phyloP scores from a whole-genome alignment of 2,113 vertebrate species.

The Regulus satrapa region DNA sequence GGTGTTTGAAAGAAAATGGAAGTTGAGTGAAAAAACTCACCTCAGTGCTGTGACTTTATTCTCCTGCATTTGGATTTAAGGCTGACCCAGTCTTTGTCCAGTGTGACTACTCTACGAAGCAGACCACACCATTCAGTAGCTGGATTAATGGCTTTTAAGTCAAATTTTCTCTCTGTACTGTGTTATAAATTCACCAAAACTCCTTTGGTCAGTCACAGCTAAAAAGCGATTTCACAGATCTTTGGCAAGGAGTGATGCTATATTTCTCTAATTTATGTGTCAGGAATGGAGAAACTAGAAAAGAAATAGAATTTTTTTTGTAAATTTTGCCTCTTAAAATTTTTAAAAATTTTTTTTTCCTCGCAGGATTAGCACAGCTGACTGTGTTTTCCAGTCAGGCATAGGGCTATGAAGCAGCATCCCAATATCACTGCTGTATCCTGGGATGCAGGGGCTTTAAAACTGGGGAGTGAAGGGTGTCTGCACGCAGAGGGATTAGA shows the following conservation, averaged over 20 bases:
- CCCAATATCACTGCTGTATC: not conserved
- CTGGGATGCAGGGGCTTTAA: not conserved
- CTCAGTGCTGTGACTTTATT: not conserved
- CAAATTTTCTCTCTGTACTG: not conserved
- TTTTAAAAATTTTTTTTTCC: not conserved
- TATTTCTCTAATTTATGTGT: not conserved
- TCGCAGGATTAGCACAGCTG: accelerated
- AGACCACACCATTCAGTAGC: not conserved
- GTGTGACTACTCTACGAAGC: not conserved
- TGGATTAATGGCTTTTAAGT: not conserved
- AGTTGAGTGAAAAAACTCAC: not conserved
- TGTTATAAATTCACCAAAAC: not conserved
- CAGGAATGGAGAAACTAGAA: not conserved
- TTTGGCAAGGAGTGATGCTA: not conserved
- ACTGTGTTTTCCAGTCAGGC: not conserved
- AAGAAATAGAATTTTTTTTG: too few relatives aligned
- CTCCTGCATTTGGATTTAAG: not conserved
- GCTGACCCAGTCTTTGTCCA: not conserved
- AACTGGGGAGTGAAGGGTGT: not conserved
- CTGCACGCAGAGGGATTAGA: not conserved
- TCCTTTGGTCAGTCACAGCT: not conserved
- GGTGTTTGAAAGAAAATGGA: not conserved
- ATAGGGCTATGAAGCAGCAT: not conserved
- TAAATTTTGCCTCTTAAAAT: not conserved
- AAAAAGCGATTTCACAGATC: not conserved